A percentile compares a stretch with the other conserved stretches of the same genome.
phyloP scores from a whole-genome alignment of 1,140 invertebrate species.

The Formica exsecta region DNA sequence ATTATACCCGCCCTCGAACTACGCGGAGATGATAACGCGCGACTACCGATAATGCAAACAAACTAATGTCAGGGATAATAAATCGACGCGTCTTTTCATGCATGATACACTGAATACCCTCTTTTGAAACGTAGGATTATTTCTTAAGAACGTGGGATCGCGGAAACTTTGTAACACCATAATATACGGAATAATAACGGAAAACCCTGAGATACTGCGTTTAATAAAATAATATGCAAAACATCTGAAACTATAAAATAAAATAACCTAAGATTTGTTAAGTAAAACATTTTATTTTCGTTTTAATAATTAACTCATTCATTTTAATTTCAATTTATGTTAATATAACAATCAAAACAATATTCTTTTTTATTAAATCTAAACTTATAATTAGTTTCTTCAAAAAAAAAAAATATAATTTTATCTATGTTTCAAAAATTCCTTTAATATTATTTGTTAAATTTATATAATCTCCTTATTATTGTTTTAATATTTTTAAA shows the following conservation, averaged over 20 bases:
- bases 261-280: neutral
- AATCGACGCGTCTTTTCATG: neutral
- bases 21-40: slow-evolving; percentile 47
- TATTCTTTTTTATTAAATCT: too few relatives aligned
- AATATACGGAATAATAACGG: neutral
- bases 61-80: neutral
- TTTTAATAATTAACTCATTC: too few relatives aligned
- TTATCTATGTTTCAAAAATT: too few relatives aligned
- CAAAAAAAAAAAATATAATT: too few relatives aligned
- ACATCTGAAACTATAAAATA: neutral
- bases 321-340: too few relatives aligned
- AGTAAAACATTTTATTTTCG: too few relatives aligned
- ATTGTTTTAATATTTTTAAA: too few relatives aligned
- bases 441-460: too few relatives aligned
- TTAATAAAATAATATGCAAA: neutral
- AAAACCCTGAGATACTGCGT: neutral
- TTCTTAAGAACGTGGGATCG: neutral
- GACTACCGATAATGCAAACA: neutral
- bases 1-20: slow-evolving; percentile 58
- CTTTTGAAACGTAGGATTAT: neutral
- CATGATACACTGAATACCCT: neutral
- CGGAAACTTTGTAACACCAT: neutral
- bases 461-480: too few relatives aligned
- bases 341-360: too few relatives aligned
- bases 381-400: too few relatives aligned